Percentiles rank a stretch among this genome's conserved stretches.
These are phyloP conservation scores for Druon quercuslanigerum DNA, from an alignment of 1,140 invertebrate genomes.

Conservation along the genomic window DNA sequence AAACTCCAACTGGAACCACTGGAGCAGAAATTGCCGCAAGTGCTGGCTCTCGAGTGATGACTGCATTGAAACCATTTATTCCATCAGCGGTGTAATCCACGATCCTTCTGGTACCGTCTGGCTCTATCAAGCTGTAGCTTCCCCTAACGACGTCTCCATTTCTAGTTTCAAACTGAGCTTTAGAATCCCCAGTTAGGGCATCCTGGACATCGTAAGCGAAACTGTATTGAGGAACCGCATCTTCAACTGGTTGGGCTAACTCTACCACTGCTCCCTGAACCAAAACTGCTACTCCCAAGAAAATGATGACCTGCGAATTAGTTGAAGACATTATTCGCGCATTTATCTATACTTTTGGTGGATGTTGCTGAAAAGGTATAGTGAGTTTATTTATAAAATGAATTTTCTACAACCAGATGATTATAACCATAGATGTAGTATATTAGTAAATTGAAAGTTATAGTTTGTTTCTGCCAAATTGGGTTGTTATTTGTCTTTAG, in stretches of 20 bases:
- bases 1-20: conserved; percentile 45
- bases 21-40: conserved; percentile 55
- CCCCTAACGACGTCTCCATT: conserved; percentile 79
- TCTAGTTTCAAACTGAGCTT: conserved; percentile 80
- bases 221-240: conserved; percentile 65
- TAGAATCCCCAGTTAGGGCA: conserved; percentile 78
- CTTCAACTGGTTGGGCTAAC: conserved; percentile 54
- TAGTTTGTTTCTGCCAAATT: too few relatives aligned
- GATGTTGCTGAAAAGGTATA: too few relatives aligned
- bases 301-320: conserved; percentile 58
- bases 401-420: too few relatives aligned
- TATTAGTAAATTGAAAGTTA: too few relatives aligned
- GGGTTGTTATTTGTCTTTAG: too few relatives aligned
- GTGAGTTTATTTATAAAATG: too few relatives aligned
- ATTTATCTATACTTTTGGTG: too few relatives aligned
- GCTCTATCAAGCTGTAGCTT: conserved; percentile 77
- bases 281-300: conserved; percentile 56
- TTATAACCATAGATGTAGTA: too few relatives aligned
- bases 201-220: conserved; percentile 72
- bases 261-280: conserved; percentile 56
- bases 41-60: conserved; percentile 78
- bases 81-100: conserved; percentile 85
- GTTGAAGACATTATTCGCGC: not conserved
- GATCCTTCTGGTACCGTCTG: conserved; percentile 81
- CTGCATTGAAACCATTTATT: conserved; percentile 83